These are phyloP conservation scores for Tuberolachnus salignus DNA, from an alignment of 2,888 invertebrate genomes.

Conservation along the genomic window DNA sequence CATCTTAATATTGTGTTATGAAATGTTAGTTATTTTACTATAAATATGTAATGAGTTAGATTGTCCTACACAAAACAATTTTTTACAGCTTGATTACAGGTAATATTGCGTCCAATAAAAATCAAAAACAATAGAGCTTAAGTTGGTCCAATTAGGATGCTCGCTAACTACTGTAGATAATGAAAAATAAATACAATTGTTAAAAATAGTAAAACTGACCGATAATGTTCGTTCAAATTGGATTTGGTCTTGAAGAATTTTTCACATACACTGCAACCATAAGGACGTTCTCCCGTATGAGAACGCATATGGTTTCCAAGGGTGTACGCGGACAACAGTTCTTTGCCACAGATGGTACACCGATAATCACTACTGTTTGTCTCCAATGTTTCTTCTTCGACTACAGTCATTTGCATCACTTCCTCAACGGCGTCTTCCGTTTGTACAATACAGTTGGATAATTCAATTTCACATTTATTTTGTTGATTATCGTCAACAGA, in stretches of 20 bases:
- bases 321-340: conserved; percentile 47
- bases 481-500: background rate
- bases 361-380: conserved; percentile 17
- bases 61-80: too few species aligned
- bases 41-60: too few species aligned
- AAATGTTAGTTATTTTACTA: too few species aligned
- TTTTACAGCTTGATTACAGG: too few species aligned
- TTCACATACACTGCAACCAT: conserved; percentile 61
- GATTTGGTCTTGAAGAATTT: conserved; percentile 53
- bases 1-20: too few species aligned
- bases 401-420: conserved; percentile 4
- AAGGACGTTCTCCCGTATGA: conserved; percentile 88
- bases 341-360: conserved; percentile 48
- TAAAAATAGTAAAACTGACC: conserved; percentile 24
- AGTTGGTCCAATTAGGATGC: too few species aligned
- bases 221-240: conserved; percentile 49
- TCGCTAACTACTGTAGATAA: too few species aligned
- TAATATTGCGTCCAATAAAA: too few species aligned
- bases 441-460: conserved; percentile 40
- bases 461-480: conserved; percentile 46
- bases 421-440: conserved; percentile 40
- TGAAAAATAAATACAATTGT: background rate
- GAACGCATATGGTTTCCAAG: conserved; percentile 82
- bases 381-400: background rate
- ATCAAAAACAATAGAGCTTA: too few species aligned